A percentile compares a stretch with the other conserved stretches of the same genome.
Evolutionary conservation across 2,113 vertebrate genomes (phyloP).

Genomic region (Gallinago media): DNA sequence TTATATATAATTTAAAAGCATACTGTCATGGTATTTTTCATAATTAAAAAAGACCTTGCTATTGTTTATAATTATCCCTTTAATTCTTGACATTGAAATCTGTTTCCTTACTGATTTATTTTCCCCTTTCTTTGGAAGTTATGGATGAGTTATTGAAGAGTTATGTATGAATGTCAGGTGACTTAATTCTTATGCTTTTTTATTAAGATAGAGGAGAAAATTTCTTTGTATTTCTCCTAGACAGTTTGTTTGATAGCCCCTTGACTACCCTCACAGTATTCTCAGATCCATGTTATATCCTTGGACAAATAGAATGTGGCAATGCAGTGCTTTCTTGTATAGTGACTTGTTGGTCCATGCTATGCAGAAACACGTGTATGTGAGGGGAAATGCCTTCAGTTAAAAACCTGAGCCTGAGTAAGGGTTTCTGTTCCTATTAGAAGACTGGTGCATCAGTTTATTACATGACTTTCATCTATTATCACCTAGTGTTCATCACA

Average conservation of each 20-base stretch:
- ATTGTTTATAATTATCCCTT: conserved; percentile 74
- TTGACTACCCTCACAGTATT: neutral
- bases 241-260: neutral
- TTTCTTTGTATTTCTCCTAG: neutral
- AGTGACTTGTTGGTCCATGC: neutral
- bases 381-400: neutral
- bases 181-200: neutral
- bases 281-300: neutral
- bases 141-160: conserved; percentile 15
- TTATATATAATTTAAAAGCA: conserved; percentile 72
- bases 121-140: conserved; percentile 40
- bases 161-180: neutral
- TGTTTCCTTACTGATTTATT: conserved; percentile 56
- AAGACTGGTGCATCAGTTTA: neutral
- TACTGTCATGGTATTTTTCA: conserved; percentile 70
- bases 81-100: conserved; percentile 66
- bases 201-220: neutral
- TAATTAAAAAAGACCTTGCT: conserved; percentile 67
- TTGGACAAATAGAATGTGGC: neutral
- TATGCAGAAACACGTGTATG: neutral
- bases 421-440: neutral
- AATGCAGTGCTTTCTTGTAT: neutral
- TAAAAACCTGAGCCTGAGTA: neutral
- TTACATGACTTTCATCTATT: neutral
- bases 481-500: neutral